Percentiles rank a stretch among this genome's conserved stretches.
Evolutionary conservation across 2,797 vertebrate species (phyloP).

Genomic region (Clarias pachynema): DNA sequence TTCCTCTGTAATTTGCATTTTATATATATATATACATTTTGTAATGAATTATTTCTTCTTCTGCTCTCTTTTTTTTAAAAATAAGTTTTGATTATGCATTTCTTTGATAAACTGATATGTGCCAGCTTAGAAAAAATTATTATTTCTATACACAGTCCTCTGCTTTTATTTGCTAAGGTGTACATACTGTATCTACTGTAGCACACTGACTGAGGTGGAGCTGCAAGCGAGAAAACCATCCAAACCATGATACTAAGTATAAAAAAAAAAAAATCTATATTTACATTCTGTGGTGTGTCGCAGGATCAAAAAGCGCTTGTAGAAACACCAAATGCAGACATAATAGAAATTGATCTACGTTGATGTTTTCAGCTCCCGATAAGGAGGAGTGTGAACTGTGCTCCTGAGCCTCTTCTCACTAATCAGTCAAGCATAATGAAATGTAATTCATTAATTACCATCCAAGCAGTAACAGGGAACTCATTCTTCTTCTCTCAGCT

Average conservation of each 20-base stretch:
- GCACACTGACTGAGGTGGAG: background rate
- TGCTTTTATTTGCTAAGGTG: background rate
- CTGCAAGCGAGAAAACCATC: background rate
- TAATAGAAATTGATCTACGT: background rate
- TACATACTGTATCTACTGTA: too few relatives aligned
- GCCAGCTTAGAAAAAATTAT: background rate
- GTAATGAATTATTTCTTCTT: background rate
- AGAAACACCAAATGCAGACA: background rate
- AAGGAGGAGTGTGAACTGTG: conserved; percentile 18
- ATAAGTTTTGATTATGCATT: background rate
- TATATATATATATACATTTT: background rate
- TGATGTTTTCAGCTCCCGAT: background rate
- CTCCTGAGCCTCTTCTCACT: background rate
- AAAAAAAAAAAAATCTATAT: background rate
- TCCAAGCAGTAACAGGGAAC: conserved; percentile 5
- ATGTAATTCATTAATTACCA: conserved; percentile 17
- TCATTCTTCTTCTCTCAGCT: background rate
- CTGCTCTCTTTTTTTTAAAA: background rate
- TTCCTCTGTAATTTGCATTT: background rate
- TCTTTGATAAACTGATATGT: background rate
- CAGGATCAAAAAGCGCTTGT: background rate
- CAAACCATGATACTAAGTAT: background rate
- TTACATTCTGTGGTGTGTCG: background rate
- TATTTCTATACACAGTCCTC: background rate
- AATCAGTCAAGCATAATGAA: conserved; percentile 16